Percentiles rank a stretch among this genome's conserved stretches.
Conservation (phyloP, 2,888 invertebrate genomes). For the Agrotis exclamationis region DNA sequence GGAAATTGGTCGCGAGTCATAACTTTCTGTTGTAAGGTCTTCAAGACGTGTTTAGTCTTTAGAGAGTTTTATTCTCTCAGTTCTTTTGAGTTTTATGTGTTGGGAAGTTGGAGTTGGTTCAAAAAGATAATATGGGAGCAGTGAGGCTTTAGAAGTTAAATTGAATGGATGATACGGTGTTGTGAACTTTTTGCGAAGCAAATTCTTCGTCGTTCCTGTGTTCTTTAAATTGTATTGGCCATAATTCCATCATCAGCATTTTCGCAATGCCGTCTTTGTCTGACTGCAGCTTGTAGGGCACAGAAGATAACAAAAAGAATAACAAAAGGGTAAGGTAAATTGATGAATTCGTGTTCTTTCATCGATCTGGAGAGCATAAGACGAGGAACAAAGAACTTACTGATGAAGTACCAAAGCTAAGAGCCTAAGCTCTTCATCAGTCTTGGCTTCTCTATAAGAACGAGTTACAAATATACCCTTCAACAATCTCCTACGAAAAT, state of each 20-base stretch:
- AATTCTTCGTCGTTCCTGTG: not conserved
- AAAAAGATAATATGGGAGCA: not conserved
- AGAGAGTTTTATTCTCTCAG: slow-evolving; percentile 4
- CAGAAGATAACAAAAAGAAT: not conserved
- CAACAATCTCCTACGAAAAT: not conserved
- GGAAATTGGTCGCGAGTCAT: slow-evolving; percentile 61
- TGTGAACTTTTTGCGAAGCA: not conserved
- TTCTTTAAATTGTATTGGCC: not conserved
- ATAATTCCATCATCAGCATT: not conserved
- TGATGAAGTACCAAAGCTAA: too few relatives aligned
- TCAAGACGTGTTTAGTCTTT: slow-evolving; percentile 31
- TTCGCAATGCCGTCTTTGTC: too few relatives aligned
- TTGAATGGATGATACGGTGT: not conserved
- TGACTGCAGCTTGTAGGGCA: not conserved
- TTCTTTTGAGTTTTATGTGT: slow-evolving; percentile 1
- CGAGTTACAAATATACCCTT: not conserved
- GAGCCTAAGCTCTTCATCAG: too few relatives aligned
- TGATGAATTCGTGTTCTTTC: not conserved
- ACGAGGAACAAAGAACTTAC: too few relatives aligned
- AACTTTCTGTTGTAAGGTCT: slow-evolving; percentile 46
- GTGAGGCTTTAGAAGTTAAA: not conserved
- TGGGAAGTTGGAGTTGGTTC: not conserved
- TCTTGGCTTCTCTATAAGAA: not conserved
- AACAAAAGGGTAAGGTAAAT: not conserved
- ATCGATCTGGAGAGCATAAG: too few relatives aligned